Evolutionary conservation across 2,113 vertebrate genomes (phyloP).

Genomic region (Motacilla alba): DNA sequence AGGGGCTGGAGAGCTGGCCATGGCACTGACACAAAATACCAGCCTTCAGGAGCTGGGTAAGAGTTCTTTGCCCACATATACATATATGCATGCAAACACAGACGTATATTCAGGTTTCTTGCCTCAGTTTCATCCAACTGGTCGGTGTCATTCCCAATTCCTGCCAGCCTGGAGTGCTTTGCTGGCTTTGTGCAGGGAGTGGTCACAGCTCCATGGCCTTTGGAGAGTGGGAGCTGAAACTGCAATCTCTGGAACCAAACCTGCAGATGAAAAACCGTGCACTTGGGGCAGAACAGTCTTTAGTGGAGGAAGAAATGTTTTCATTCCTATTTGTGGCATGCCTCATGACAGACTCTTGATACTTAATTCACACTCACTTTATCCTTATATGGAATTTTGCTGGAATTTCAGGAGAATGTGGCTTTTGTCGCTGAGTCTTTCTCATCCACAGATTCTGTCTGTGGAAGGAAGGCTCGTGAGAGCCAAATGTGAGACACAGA

Average conservation of each 20-base stretch:
- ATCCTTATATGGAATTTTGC: background rate
- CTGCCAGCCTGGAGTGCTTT: background rate
- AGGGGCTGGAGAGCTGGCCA: slow-evolving; percentile 82
- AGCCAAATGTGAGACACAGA: background rate
- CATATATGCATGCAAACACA: rapidly evolving
- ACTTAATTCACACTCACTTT: background rate
- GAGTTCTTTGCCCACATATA: background rate
- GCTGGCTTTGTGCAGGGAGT: background rate
- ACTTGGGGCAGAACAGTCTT: background rate
- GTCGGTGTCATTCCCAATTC: background rate
- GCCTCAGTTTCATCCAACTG: background rate
- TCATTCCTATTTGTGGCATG: background rate
- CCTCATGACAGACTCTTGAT: background rate
- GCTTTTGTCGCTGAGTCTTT: background rate
- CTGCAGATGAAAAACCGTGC: background rate
- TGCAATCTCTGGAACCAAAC: background rate
- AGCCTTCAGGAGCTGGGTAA: slow-evolving; percentile 87
- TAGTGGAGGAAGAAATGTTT: background rate
- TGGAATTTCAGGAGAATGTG: background rate
- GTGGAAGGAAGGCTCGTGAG: background rate
- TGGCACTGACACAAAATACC: slow-evolving; percentile 79
- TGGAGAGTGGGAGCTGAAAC: background rate
- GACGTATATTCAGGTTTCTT: rapidly evolving
- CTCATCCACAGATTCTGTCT: background rate
- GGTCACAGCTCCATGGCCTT: background rate